These are phyloP conservation scores for Platanista minor DNA, from an alignment of 2,113 vertebrate species.

Conservation along the genomic window DNA sequence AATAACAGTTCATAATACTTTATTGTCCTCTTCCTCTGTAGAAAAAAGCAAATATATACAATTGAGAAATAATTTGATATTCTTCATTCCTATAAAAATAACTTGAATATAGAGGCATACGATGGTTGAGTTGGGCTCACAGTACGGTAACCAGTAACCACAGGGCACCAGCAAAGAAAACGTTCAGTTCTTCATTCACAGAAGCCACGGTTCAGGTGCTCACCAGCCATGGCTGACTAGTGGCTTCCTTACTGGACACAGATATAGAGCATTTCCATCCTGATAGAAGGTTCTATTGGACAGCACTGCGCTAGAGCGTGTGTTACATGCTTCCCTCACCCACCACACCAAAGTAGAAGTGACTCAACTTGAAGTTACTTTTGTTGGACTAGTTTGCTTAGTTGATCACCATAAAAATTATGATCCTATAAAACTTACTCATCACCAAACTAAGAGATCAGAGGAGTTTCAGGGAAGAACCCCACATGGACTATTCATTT, in stretches of 20 bases:
- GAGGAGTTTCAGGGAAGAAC: not conserved
- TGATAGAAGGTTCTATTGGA: not conserved
- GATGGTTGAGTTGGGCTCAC: not conserved
- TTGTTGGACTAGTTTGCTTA: not conserved
- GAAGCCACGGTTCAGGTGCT: not conserved
- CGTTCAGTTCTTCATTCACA: not conserved
- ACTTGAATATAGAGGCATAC: not conserved
- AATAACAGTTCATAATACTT: not conserved
- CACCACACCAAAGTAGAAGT: not conserved
- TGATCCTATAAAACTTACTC: not conserved
- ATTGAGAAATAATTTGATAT: not conserved
- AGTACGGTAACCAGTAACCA: not conserved
- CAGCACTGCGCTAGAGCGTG: not conserved
- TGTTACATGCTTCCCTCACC: not conserved
- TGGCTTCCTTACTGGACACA: not conserved
- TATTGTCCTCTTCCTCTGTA: not conserved
- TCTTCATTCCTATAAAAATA: not conserved
- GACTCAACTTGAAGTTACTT: constrained; percentile 9
- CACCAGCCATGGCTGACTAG: not conserved
- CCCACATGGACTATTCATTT: not conserved
- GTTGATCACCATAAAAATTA: not conserved
- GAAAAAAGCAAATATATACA: not conserved
- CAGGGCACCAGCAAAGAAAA: not conserved
- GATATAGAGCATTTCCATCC: not conserved
- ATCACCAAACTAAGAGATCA: not conserved